Conservation (phyloP, 1,140 invertebrate species). For the Drosophila baimaii region DNA sequence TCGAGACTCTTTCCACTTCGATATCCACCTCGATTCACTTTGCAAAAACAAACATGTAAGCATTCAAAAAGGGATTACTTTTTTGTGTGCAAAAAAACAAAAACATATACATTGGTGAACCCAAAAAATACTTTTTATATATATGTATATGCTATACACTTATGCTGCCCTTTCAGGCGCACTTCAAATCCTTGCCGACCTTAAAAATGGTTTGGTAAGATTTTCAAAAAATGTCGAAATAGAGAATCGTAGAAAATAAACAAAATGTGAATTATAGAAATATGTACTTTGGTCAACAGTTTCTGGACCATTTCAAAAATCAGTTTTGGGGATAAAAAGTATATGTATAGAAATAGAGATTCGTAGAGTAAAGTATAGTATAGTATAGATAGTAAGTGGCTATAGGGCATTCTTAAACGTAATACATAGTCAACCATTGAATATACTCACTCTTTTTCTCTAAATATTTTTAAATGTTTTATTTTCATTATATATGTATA, state of each 20-base stretch:
- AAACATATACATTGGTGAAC: constrained; percentile 48
- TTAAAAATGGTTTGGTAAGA: constrained; percentile 49
- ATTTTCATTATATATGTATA: constrained; percentile 65
- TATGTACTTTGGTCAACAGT: constrained; percentile 44
- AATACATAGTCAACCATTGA: constrained; percentile 74
- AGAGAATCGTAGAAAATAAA: constrained; percentile 78
- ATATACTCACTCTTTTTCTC: constrained; percentile 84
- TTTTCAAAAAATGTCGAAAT: constrained; percentile 60
- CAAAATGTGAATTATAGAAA: constrained; percentile 63
- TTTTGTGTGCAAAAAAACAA: constrained; percentile 63
- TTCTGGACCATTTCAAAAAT: constrained; percentile 48
- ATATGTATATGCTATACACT: constrained; percentile 48
- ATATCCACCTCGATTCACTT: constrained; percentile 42
- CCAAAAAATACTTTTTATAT: constrained; percentile 22
- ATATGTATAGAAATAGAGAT: constrained; percentile 39
- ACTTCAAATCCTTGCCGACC: constrained; percentile 71
- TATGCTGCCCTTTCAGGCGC: constrained; percentile 37
- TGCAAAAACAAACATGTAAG: constrained; percentile 80
- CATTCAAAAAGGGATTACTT: constrained; percentile 74
- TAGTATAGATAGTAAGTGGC: constrained; percentile 52
- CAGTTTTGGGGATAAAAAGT: constrained; percentile 38
- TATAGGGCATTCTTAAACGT: constrained; percentile 78
- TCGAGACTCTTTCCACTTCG: constrained; percentile 21
- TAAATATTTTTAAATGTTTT: constrained; percentile 79
- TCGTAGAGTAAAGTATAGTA: constrained; percentile 24